phyloP scores from a whole-genome alignment of 1,140 invertebrate genomes.

The Diabrotica virgifera region DNA sequence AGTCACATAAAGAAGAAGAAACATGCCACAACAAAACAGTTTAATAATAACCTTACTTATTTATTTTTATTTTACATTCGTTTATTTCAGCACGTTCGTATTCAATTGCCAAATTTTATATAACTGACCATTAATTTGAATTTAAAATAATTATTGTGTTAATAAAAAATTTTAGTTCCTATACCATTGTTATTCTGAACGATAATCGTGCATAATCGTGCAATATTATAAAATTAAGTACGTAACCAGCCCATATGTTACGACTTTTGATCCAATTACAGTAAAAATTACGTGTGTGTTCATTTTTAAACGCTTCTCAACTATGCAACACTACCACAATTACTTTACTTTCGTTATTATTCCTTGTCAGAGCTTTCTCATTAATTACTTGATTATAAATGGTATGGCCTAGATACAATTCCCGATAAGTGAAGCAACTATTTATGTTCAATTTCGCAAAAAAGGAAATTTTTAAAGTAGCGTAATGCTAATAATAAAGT shows the following conservation, averaged over 20 bases:
- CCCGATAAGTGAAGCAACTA: conserved; percentile 1
- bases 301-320: conserved; percentile 13
- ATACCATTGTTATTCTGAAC: neutral
- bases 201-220: neutral
- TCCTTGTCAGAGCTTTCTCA: conserved; percentile 6
- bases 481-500: too few relatives aligned
- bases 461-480: neutral
- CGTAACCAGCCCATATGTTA: neutral
- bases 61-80: too few relatives aligned
- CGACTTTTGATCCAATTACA: neutral
- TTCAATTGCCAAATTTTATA: too few relatives aligned
- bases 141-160: too few relatives aligned
- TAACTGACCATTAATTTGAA: too few relatives aligned
- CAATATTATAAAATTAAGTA: neutral
- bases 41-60: too few relatives aligned
- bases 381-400: conserved; percentile 10
- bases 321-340: conserved; percentile 5
- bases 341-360: neutral
- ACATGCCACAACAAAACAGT: too few relatives aligned
- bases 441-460: neutral
- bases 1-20: too few relatives aligned
- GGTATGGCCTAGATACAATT: conserved; percentile 4
- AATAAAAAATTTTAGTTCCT: neutral
- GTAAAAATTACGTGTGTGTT: conserved; percentile 9
- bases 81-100: too few relatives aligned